These are phyloP conservation scores for Eriosoma lanigerum DNA, from an alignment of 1,140 invertebrate species.

Conservation along the genomic window DNA sequence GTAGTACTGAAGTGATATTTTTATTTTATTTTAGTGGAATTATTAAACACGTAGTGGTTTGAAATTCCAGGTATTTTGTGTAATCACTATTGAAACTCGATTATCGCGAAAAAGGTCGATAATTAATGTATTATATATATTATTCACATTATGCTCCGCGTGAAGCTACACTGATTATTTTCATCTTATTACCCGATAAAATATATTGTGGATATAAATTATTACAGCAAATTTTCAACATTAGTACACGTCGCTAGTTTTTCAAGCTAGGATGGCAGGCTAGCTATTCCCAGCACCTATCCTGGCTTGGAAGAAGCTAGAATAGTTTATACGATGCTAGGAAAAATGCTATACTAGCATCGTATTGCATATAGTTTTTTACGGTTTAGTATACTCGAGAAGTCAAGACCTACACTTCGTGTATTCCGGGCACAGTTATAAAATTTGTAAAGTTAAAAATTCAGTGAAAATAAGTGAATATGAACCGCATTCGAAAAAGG, in stretches of 20 bases:
- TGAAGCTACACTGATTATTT: background rate
- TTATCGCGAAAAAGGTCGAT: background rate
- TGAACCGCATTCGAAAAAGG: background rate
- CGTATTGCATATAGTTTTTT: background rate
- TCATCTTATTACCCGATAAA: background rate
- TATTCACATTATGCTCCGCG: background rate
- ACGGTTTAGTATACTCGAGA: conserved; percentile 7
- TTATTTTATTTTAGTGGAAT: background rate
- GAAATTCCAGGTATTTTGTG: background rate
- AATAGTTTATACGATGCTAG: no score
- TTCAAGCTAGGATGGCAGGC: no score
- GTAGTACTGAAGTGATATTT: background rate
- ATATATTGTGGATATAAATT: background rate
- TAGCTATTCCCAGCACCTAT: no score
- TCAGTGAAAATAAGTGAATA: background rate
- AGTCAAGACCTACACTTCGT: background rate
- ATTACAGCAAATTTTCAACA: background rate
- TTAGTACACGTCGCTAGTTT: background rate
- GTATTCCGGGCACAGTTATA: background rate
- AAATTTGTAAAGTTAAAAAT: background rate
- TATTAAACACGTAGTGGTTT: background rate
- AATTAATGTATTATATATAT: background rate
- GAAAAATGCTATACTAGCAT: no score
- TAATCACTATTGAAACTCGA: background rate
- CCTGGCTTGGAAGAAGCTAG: no score